Evolutionary conservation across 2,888 invertebrate species (phyloP), one percentile per base, ranked within the genome.

Genomic region (Phragmatobia fuliginosa): DNA sequence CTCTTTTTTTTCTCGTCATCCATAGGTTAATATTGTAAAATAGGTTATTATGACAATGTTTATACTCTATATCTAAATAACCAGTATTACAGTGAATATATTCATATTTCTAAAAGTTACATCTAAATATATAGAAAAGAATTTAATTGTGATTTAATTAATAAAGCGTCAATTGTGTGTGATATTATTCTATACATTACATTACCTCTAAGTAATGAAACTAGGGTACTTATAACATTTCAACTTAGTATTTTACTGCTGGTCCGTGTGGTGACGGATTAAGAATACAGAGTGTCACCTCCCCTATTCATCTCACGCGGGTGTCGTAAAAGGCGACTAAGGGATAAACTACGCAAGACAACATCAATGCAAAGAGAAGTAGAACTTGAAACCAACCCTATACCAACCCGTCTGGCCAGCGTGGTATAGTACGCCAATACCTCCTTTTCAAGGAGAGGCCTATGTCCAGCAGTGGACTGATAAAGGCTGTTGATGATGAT

Each of bases 151-250:
- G 86, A 79, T 82, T 82, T 81, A 78, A 67, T 76, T 82, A 83
- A 79, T 87, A 87, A 87, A 87, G 87, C 87, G 86, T 87, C 80
- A 83, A 83, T 86, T 72, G 86, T 87, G 87, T 82, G 82, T 86
- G 79, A 83, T 84, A 82, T 77, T 78, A 74, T 79, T 77, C 81
- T 79, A 81, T 78, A 68, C 18, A 41, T 21, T 78, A 77, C 67
- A 80, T 72, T 78, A 80, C 70, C 67, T 73, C 70, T 79, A 70
- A 69, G 67, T 73, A 75, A 66, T 73, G 32, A 76, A 69, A 73
- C 49, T 62, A 80, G 31, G 14, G 10, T 49, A 28, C 58, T 45
- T 62, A n/a, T 21, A 38, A 33, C 31, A 49, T 36, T 38, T 38
- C n/a, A 18, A 49, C 61, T 62, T 31, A 41, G 25, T 5, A 69